Percentiles rank a stretch among this genome's conserved stretches.
Conservation (phyloP, 2,797 vertebrate genomes). For the Choloepus didactylus region DNA sequence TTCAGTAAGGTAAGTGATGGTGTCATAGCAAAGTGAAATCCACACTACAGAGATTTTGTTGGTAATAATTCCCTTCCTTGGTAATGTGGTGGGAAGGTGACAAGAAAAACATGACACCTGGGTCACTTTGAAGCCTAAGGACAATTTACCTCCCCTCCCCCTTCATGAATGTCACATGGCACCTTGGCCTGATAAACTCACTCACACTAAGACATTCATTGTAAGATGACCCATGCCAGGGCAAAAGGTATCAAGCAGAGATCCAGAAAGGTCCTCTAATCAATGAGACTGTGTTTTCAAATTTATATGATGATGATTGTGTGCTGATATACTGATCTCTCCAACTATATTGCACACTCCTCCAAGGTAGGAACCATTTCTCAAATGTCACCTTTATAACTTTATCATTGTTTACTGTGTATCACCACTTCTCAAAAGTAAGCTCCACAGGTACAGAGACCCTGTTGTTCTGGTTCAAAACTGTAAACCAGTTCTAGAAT, state of each 20-base stretch:
- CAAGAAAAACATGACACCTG: neutral
- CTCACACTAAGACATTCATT: neutral
- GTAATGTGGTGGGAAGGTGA: neutral
- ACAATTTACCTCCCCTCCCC: neutral
- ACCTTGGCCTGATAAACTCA: neutral
- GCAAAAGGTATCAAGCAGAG: neutral
- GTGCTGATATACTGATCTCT: neutral
- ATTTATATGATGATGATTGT: neutral
- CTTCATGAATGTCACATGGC: neutral
- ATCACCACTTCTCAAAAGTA: neutral
- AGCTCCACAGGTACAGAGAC: neutral
- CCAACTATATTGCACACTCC: neutral
- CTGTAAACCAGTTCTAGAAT: neutral
- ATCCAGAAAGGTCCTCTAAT: neutral
- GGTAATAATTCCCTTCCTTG: neutral
- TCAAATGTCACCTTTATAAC: neutral
- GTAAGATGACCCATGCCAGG: neutral
- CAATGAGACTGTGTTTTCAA: neutral
- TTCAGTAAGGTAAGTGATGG: constrained; percentile 13
- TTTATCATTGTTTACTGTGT: neutral
- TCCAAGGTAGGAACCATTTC: neutral
- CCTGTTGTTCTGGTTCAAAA: neutral
- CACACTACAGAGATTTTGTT: neutral
- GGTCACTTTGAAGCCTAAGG: neutral
- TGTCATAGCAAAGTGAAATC: neutral